Conservation (phyloP, 2,888 invertebrate genomes). For the Ophioninae sp. region DNA sequence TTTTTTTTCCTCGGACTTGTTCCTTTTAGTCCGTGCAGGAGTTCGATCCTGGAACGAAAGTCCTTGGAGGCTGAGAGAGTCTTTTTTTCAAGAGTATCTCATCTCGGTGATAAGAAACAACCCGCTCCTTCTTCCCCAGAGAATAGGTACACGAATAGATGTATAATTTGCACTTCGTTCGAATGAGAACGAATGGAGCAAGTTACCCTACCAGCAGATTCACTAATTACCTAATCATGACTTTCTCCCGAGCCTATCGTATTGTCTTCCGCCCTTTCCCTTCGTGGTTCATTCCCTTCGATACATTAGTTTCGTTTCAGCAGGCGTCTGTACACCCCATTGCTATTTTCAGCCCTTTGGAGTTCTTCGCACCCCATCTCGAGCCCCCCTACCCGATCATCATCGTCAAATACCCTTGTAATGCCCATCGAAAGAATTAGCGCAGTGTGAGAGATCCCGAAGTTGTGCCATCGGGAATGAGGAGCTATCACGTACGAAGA, state of each 20-base stretch:
- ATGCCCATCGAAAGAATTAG: too few species aligned
- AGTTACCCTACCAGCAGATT: conserved; percentile 64
- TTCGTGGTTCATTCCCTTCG: not conserved
- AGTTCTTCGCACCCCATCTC: not conserved
- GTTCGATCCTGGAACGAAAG: not conserved
- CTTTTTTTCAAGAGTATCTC: not conserved
- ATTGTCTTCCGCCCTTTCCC: not conserved
- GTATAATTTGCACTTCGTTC: conserved; percentile 27
- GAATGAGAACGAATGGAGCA: conserved; percentile 74
- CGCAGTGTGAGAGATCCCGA: too few species aligned
- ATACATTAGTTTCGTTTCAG: not conserved
- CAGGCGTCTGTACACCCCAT: not conserved
- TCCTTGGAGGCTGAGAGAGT: not conserved
- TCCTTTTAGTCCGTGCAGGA: not conserved
- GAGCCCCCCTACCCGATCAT: not conserved
- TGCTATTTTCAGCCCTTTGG: not conserved
- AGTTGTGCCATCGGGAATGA: too few species aligned
- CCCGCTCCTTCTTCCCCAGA: not conserved
- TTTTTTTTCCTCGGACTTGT: not conserved
- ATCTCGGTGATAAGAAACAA: not conserved
- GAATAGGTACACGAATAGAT: too few species aligned
- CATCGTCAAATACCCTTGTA: not conserved
- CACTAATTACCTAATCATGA: conserved; percentile 60
- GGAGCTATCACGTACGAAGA: not conserved
- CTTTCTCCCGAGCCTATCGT: conserved; percentile 7